Base-by-base conservation (phyloP, 2,797 vertebrate species). In the Poliocrania exsul region DNA sequence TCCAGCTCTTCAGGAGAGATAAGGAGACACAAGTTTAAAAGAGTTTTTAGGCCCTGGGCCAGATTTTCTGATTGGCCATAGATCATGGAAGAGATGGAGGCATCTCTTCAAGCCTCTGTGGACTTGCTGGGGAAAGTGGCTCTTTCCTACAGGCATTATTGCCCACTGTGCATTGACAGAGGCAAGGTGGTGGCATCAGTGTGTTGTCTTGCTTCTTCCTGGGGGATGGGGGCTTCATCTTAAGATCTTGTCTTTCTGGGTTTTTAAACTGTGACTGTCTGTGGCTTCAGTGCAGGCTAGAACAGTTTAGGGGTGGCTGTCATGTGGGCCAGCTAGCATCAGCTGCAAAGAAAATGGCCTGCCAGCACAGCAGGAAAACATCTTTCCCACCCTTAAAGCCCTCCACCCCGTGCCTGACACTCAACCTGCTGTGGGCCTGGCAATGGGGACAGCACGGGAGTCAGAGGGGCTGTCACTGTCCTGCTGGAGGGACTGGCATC, bases 1-100 rank as follows among this genome's bases (percentile, higher is more conserved):
- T 92, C 61, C 64, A 83, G 61, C 69, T 93, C 92, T 90, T 66
- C 40, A 93, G 47, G 12, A 85, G 35, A 83, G 93, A 95, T 92
- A 96, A 93, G 70, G 73, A 90, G 69, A 91, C 57, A 84, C 69
- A 88, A 85, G 38, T 82, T 92, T 91, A 58, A 83, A 90, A 92
- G 77, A 70, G 77, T 33, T 90, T 85, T 91, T 95, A 94, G 95
- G 90, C 80, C 9, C 53, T 77, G 49, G 42, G 85, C 86, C 92
- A 96, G 74, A 42, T 70, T 61, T 92, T 85, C 84, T 53, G 40
- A 50, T 74, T 86, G 1, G 6, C 47, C 38, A 17, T 19, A 78
- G 90, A 66, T 69, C 72, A 69, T 0, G 0, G 35, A 80, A 35
- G 47, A 74, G 61, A 72, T 40, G 66, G 49, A 88, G 20, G 62